These are phyloP conservation scores for Eupithecia subumbrata DNA, from an alignment of 2,888 invertebrate species.

Conservation along the genomic window DNA sequence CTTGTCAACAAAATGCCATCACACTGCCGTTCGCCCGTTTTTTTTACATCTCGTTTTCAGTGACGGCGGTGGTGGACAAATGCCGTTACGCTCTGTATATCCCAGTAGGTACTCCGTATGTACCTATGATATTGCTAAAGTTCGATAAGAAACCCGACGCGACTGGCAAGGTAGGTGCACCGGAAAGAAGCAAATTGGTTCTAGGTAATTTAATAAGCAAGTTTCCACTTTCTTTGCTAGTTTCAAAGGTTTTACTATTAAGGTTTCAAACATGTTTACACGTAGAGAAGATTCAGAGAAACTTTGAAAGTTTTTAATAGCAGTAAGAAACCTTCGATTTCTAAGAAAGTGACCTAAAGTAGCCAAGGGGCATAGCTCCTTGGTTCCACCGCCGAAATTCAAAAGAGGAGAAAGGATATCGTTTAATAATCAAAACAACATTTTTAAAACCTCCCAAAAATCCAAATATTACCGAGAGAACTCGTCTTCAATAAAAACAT, in stretches of 20 bases:
- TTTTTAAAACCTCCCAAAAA: background rate
- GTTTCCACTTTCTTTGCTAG: slow-evolving; percentile 12
- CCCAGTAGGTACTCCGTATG: background rate
- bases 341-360: background rate
- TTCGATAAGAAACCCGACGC: background rate
- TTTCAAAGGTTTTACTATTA: slow-evolving; percentile 15
- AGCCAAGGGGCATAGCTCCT: background rate
- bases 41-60: too few relatives aligned
- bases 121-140: background rate
- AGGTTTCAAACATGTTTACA: slow-evolving; percentile 13
- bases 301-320: background rate
- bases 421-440: background rate
- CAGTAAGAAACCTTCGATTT: background rate
- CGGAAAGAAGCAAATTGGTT: slow-evolving; percentile 18
- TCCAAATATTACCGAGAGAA: slow-evolving; percentile 23
- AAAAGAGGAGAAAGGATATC: background rate
- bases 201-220: slow-evolving; percentile 18
- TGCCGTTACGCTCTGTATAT: too few relatives aligned
- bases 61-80: too few relatives aligned
- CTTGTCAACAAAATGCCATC: too few relatives aligned
- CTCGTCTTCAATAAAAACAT: slow-evolving; percentile 38
- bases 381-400: background rate
- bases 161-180: slow-evolving; percentile 5
- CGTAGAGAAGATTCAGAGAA: background rate
- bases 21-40: too few relatives aligned